phyloP scores from a whole-genome alignment of 2,888 invertebrate genomes.

The Nymphalis c-album region DNA sequence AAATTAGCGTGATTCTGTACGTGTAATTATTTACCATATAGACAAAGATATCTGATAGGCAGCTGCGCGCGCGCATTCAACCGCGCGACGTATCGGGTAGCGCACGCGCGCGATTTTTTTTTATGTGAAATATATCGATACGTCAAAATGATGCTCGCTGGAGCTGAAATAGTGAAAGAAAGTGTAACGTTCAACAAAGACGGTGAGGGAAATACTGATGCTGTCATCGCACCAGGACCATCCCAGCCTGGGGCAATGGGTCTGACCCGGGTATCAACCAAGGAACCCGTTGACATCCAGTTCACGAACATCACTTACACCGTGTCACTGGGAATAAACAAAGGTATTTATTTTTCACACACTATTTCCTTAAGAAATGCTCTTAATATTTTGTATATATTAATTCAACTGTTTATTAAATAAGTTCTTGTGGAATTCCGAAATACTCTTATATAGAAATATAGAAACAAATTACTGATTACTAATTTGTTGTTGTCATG shows the following conservation, averaged over 20 bases:
- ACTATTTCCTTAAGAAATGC: no score
- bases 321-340: slow-evolving; percentile 86
- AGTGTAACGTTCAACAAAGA: slow-evolving; percentile 57
- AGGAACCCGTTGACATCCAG: slow-evolving; percentile 84
- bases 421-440: neutral
- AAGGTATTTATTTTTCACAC: slow-evolving; percentile 76
- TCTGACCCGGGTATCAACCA: slow-evolving; percentile 53
- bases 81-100: slow-evolving; percentile 51
- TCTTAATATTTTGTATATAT: no score
- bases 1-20: slow-evolving; percentile 36
- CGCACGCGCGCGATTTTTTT: slow-evolving; percentile 56
- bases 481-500: neutral
- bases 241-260: slow-evolving; percentile 41
- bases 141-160: slow-evolving; percentile 72
- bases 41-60: slow-evolving; percentile 43
- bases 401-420: neutral
- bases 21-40: slow-evolving; percentile 36
- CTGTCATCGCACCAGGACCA: slow-evolving; percentile 32
- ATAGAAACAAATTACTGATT: neutral
- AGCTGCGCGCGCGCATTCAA: slow-evolving; percentile 61
- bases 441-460: neutral
- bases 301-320: slow-evolving; percentile 88
- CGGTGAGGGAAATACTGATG: slow-evolving; percentile 32
- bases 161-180: slow-evolving; percentile 68
- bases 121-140: slow-evolving; percentile 36